Percentiles rank a stretch among this genome's conserved stretches.
phyloP scores from a whole-genome alignment of 2,888 invertebrate genomes.

The Bellardia pandia region DNA sequence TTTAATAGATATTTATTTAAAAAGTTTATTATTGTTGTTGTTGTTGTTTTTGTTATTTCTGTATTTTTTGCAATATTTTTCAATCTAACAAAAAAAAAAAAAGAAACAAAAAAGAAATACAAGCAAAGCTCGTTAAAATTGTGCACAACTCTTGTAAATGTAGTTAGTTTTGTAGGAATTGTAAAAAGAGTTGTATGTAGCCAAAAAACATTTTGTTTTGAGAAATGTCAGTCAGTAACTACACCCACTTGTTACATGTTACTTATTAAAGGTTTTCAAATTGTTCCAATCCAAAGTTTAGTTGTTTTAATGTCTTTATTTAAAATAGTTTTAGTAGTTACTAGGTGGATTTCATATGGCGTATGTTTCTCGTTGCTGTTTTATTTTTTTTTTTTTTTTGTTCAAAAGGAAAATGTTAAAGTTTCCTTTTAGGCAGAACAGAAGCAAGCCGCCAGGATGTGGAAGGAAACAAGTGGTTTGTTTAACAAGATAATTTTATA shows the following conservation, averaged over 20 bases:
- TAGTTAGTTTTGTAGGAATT: not conserved
- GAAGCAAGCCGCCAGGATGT: slow-evolving; percentile 5
- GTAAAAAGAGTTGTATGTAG: too few relatives aligned
- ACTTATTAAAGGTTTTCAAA: slow-evolving; percentile 47
- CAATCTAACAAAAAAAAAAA: slow-evolving; percentile 21
- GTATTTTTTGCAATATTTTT: slow-evolving; percentile 4
- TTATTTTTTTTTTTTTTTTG: not conserved
- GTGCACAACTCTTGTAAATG: slow-evolving; percentile 50
- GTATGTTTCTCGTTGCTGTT: not conserved
- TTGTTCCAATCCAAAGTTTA: slow-evolving; percentile 18
- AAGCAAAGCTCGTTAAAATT: slow-evolving; percentile 58
- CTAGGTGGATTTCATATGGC: not conserved
- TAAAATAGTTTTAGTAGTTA: slow-evolving; percentile 24
- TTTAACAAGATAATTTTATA: slow-evolving; percentile 34
- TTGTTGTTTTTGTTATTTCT: slow-evolving; percentile 8
- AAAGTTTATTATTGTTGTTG: slow-evolving; percentile 61
- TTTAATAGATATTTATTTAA: slow-evolving; percentile 69
- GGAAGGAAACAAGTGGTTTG: slow-evolving; percentile 51
- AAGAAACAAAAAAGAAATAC: too few relatives aligned
- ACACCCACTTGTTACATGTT: slow-evolving; percentile 51
- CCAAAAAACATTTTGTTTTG: slow-evolving; percentile 2
- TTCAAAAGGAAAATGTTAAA: slow-evolving; percentile 31
- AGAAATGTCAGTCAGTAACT: not conserved
- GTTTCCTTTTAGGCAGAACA: slow-evolving; percentile 32
- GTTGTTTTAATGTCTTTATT: slow-evolving; percentile 47